phyloP scores from a whole-genome alignment of 2,113 vertebrate species.

The Sciurus niger region DNA sequence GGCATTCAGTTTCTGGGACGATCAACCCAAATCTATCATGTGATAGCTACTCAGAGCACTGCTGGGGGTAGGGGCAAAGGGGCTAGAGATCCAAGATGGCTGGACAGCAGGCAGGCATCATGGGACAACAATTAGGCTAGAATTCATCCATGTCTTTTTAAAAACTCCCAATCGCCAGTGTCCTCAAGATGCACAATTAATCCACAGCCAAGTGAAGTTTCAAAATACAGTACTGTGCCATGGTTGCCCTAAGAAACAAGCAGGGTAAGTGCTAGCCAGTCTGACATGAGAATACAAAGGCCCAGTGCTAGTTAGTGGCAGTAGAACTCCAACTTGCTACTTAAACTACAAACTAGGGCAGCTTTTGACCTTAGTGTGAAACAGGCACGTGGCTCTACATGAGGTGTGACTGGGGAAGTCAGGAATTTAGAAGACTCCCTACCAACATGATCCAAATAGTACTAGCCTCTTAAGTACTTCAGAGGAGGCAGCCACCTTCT shows the following conservation, averaged over 20 bases:
- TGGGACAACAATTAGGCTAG: neutral
- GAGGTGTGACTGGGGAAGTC: neutral
- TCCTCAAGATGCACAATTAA: neutral
- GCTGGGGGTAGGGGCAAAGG: neutral
- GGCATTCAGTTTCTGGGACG: neutral
- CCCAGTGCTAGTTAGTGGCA: neutral
- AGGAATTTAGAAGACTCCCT: neutral
- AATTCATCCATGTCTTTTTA: neutral
- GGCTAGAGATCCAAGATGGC: neutral
- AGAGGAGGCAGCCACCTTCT: neutral
- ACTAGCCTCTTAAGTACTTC: neutral
- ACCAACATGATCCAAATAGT: neutral
- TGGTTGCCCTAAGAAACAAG: neutral
- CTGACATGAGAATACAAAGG: neutral
- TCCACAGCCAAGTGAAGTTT: neutral
- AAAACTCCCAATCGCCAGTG: neutral
- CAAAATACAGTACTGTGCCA: neutral
- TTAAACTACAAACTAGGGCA: neutral
- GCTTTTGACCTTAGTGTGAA: neutral
- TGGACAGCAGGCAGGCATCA: neutral
- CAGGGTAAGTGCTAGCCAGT: neutral
- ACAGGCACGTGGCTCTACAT: neutral
- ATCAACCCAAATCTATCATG: neutral
- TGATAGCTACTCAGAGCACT: neutral
- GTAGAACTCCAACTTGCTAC: neutral